These are phyloP conservation scores for Piprites chloris DNA, from an alignment of 2,113 vertebrate genomes.

Conservation along the genomic window DNA sequence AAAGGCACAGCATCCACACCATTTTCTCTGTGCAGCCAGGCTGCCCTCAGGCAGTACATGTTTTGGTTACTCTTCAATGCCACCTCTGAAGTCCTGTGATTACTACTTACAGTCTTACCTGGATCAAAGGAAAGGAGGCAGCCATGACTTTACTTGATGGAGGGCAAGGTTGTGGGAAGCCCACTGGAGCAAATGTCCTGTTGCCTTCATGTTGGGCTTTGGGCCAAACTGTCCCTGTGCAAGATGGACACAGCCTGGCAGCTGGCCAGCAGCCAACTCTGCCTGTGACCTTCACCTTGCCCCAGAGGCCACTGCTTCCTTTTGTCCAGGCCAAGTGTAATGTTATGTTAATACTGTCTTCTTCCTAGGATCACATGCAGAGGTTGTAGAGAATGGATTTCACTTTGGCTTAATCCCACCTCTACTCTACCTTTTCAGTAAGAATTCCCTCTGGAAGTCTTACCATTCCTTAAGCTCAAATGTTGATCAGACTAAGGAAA, in stretches of 20 bases:
- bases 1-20: not conserved
- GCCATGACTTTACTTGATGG: not conserved
- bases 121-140: not conserved
- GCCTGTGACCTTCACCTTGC: not conserved
- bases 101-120: not conserved
- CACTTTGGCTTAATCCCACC: not conserved
- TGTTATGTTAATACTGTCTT: not conserved
- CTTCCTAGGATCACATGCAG: not conserved
- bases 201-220: not conserved
- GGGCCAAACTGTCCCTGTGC: not conserved
- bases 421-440: not conserved
- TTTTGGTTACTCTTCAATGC: not conserved
- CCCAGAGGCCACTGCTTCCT: not conserved
- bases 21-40: rapidly evolving
- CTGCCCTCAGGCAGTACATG: not conserved
- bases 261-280: not conserved
- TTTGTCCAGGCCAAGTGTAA: not conserved
- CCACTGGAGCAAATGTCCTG: not conserved
- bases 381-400: not conserved
- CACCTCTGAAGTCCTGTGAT: not conserved
- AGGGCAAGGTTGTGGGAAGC: not conserved
- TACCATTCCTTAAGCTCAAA: not conserved
- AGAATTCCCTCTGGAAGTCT: not conserved
- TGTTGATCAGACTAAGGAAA: not conserved
- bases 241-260: not conserved